Conservation (phyloP, 2,113 vertebrate species). For the Odontophorus gujanensis region DNA sequence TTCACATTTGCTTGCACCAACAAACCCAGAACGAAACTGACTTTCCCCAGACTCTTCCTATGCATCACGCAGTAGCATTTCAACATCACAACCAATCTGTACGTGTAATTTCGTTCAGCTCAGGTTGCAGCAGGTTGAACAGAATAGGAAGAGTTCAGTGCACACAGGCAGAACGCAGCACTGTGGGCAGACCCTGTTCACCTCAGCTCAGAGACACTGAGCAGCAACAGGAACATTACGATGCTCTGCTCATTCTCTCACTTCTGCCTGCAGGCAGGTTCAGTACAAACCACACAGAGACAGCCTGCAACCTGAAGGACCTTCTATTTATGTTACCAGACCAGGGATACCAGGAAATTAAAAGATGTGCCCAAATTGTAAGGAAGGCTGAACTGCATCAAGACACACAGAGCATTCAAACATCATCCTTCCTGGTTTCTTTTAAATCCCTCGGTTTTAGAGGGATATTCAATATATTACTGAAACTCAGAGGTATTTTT, state of each 20-base stretch:
- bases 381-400: background rate
- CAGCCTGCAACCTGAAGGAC: background rate
- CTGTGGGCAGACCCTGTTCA: rapidly evolving
- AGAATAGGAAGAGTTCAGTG: background rate
- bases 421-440: background rate
- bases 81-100: background rate
- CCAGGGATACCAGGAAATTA: background rate
- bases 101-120: background rate
- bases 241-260: background rate
- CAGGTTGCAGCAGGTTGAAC: background rate
- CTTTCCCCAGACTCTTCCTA: background rate
- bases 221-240: rapidly evolving
- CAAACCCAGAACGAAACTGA: background rate
- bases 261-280: conserved; percentile 7
- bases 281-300: background rate
- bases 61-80: background rate
- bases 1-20: rapidly evolving
- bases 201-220: background rate
- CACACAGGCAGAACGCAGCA: background rate
- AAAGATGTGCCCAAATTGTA: background rate
- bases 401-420: background rate
- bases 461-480: background rate
- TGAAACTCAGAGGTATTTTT: background rate
- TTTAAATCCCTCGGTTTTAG: background rate
- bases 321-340: background rate